Evolutionary conservation across 2,797 vertebrate species (phyloP), one percentile per base, ranked within the genome.

Genomic region (Myripristis jacobus): DNA sequence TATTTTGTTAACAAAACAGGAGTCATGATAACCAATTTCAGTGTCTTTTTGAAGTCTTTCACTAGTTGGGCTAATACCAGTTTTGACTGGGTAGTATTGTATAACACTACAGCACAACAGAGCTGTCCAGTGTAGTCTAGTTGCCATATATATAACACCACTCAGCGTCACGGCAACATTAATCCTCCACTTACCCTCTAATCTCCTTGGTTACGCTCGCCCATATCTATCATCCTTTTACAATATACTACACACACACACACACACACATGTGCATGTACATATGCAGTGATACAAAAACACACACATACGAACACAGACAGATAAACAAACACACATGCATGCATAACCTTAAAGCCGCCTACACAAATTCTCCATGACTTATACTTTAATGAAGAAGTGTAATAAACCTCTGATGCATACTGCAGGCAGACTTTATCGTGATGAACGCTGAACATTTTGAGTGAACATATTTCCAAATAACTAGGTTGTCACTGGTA

Each of bases 131-230:
- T 16, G n/a, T 36, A 41, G 31, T 7, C 55, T 38, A 22, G 25
- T 13, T 27, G 15, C 25, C 51, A 25, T 48, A 43, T 27, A 29
- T 24, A 18, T 27, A 27, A 59, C 31, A 46, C 19, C 52, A 18
- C 41, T 59, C 47, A 56, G 62, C 24, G 10, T 70, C 25, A 74
- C 15, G 0, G 15, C 31, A 51, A 48, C 59, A 44, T 29, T 70
- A 77, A 69, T 78, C 25, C 52, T 66, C 58, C 22, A 61, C 46
- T 72, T 61, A 66, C 38, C 55, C 38, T 59, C 29, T 63, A 61
- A 79, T 78, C 63, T 65, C 50, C 57, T 64, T 70, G 47, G 61
- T 67, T 47, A 77, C 2, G 10, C 54, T 70, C 18, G 22, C 25
- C 47, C 36, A 44, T 56, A 79, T 73, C 66, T 13, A 36, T 46